Evolutionary conservation across 2,888 invertebrate genomes (phyloP).

Genomic region (Chymomyza amoena): DNA sequence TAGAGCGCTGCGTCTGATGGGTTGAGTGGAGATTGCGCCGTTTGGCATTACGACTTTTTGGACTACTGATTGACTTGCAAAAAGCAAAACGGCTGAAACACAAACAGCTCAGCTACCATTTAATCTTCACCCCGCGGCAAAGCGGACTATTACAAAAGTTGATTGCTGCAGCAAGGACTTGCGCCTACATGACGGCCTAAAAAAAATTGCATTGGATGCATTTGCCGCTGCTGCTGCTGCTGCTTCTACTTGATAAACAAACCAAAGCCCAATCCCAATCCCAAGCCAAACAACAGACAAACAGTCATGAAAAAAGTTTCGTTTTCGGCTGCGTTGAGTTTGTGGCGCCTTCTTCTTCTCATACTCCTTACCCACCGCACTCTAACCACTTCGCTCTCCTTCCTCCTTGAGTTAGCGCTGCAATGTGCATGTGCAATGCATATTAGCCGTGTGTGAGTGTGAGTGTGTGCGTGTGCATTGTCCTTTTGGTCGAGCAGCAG

Average conservation of each 20-base stretch:
- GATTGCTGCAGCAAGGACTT: slow-evolving; percentile 72
- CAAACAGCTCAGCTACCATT: background rate
- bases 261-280: slow-evolving; percentile 21
- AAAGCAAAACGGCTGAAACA: slow-evolving; percentile 29
- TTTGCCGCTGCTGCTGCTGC: slow-evolving; percentile 41
- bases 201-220: slow-evolving; percentile 68
- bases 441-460: slow-evolving; percentile 54
- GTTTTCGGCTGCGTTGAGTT: slow-evolving; percentile 1
- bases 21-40: background rate
- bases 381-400: background rate
- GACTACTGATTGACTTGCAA: slow-evolving; percentile 71
- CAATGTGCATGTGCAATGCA: slow-evolving; percentile 65
- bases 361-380: background rate
- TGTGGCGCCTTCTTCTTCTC: slow-evolving; percentile 12
- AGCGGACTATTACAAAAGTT: slow-evolving; percentile 42
- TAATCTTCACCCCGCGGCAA: slow-evolving; percentile 13
- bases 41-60: slow-evolving; percentile 44
- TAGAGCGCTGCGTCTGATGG: slow-evolving; percentile 12
- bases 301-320: slow-evolving; percentile 72
- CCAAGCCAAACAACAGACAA: slow-evolving; percentile 51
- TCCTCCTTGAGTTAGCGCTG: slow-evolving; percentile 13
- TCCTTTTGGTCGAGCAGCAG: slow-evolving; percentile 62
- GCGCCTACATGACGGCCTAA: slow-evolving; percentile 63
- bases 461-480: slow-evolving; percentile 56
- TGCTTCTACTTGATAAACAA: background rate